Conservation (phyloP, 2,888 invertebrate genomes). For the Scaeva pyrastri region DNA sequence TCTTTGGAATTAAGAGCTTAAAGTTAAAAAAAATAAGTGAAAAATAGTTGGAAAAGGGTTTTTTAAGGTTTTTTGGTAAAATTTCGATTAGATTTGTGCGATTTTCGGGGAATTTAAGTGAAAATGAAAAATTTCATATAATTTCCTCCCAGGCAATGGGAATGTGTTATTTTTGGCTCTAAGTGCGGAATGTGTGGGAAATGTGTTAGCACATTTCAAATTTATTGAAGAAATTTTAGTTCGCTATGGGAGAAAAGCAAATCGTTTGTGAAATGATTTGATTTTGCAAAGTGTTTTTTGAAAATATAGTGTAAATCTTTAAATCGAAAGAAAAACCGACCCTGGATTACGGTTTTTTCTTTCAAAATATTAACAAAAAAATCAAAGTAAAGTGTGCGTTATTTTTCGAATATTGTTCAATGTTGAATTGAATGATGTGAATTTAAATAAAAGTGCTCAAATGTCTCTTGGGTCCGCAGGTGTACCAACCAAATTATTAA, state of each 20-base stretch:
- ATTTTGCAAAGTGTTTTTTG: neutral
- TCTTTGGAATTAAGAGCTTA: conserved; percentile 32
- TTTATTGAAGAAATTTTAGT: conserved; percentile 11
- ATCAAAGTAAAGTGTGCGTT: neutral
- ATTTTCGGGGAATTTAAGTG: conserved; percentile 31
- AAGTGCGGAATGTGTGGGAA: conserved; percentile 52
- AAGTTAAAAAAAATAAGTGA: neutral
- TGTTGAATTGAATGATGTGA: neutral
- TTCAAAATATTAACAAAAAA: neutral
- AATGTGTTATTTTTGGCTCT: conserved; percentile 74
- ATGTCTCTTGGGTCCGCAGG: no score
- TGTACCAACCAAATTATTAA: no score
- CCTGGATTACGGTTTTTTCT: conserved; percentile 63
- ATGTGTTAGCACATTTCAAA: conserved; percentile 60
- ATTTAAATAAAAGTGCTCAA: neutral
- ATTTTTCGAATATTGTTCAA: neutral
- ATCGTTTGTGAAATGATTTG: neutral
- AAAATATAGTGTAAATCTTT: neutral
- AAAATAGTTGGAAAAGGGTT: neutral
- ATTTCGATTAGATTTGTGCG: neutral
- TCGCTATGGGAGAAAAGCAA: neutral
- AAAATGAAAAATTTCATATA: conserved; percentile 63
- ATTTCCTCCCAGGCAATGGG: conserved; percentile 74
- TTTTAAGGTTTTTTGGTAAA: neutral
- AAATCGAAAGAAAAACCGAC: conserved; percentile 40